Conservation (phyloP, 2,888 invertebrate species). For the Apamea sordens region DNA sequence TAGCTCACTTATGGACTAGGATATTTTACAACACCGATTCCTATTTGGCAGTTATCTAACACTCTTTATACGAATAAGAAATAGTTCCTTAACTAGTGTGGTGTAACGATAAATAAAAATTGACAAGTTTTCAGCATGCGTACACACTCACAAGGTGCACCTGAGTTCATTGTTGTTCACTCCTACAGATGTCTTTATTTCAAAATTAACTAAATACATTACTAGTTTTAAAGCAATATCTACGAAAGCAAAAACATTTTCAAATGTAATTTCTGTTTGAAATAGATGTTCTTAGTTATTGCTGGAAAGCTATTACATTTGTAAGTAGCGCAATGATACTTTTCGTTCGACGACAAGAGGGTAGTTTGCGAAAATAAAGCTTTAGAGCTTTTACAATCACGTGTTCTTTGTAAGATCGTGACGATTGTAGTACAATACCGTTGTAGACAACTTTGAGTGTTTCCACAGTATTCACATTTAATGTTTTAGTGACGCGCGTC, state of each 20-base stretch:
- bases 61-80: slow-evolving; percentile 78
- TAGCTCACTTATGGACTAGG: slow-evolving; percentile 83
- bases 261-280: background rate
- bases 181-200: slow-evolving; percentile 36
- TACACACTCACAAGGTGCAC: slow-evolving; percentile 44
- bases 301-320: slow-evolving; percentile 7
- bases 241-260: slow-evolving; percentile 22
- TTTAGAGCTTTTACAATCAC: slow-evolving; percentile 13
- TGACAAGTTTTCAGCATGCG: slow-evolving; percentile 74
- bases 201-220: slow-evolving; percentile 29
- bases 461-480: slow-evolving; percentile 10
- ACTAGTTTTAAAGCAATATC: slow-evolving; percentile 17
- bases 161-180: slow-evolving; percentile 30
- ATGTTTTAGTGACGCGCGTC: slow-evolving; percentile 34
- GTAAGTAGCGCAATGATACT: slow-evolving; percentile 23
- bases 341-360: slow-evolving; percentile 32
- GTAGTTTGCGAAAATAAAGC: slow-evolving; percentile 16
- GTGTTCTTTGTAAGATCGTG: slow-evolving; percentile 20
- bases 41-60: slow-evolving; percentile 89
- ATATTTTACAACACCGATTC: slow-evolving; percentile 87
- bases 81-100: slow-evolving; percentile 71
- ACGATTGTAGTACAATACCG: slow-evolving; percentile 1
- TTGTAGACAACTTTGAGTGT: slow-evolving; percentile 11
- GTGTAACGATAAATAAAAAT: slow-evolving; percentile 79
- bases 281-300: slow-evolving; percentile 18